Evolutionary conservation across 2,888 invertebrate species (phyloP), one percentile per base, ranked within the genome.

Genomic region (Acronicta alni): DNA sequence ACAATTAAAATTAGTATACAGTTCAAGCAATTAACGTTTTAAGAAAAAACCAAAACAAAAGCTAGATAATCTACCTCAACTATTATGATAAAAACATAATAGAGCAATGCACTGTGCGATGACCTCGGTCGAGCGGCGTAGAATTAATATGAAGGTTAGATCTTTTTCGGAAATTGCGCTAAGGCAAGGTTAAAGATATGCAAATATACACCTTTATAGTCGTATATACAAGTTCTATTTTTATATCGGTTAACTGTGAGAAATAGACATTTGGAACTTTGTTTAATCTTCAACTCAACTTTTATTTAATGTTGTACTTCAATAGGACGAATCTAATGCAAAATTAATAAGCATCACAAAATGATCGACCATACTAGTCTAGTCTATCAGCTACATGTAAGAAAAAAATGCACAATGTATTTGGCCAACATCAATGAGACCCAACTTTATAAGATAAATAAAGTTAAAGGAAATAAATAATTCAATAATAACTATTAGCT

Each of bases 401-500:
- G 26, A 30, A 30, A 30, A 30, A 10, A 30, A 3, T 12, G 0
- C 12, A n/a, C n/a, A n/a, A n/a, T n/a, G n/a, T 30, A 30, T 30
- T 26, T 30, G 0, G 30, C 30, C 12, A 30, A 30, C 26, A 30
- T 12, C 2, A 12, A 12, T 30, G 3, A 30, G n/a, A 35, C 35
- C 3, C n/a, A 6, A 35, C 32, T 26, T 26, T 32, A 35, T n/a
- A 35, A 35, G n/a, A 35, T 12, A 2, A n/a, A 30, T 30, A 12
- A 0, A 12, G 30, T 26, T 26, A 26, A 9, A 26, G 9, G 7
- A 26, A 23, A 23, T 4, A 10, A 10, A 30, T 30, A 0, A 30
- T 30, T 30, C 0, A 30, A 10, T 30, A 30, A 30, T 9, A 26
- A 9, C 3, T 3, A 30, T 59, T 67, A 42, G 76, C 90, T 90